Evolutionary conservation across 2,113 vertebrate genomes (phyloP).

Genomic region (Antennarius striatus): DNA sequence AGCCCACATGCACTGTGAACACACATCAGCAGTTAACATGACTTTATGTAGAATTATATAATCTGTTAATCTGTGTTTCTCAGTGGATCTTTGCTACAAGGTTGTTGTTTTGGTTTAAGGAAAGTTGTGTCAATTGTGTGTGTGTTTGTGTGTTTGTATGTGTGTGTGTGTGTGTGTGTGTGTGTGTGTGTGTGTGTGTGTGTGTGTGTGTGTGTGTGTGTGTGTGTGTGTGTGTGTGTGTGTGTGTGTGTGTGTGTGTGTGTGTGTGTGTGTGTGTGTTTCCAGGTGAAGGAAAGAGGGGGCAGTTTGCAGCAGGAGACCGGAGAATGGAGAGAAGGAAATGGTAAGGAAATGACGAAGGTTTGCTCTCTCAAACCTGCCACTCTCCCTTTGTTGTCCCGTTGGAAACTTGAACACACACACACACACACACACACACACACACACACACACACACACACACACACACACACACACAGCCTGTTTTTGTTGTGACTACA

Average conservation of each 20-base stretch:
- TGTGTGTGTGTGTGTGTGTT: slow-evolving; percentile 30
- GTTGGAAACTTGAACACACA: slow-evolving; percentile 56
- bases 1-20: background rate
- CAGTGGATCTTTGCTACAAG: too few relatives aligned
- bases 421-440: slow-evolving; percentile 18
- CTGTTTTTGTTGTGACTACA: slow-evolving; percentile 59
- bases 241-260: background rate
- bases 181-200: slow-evolving; percentile 10
- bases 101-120: too few relatives aligned
- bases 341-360: slow-evolving; percentile 79
- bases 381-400: slow-evolving; percentile 64
- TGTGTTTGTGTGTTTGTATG: slow-evolving; percentile 1
- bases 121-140: background rate
- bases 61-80: too few relatives aligned
- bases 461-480: slow-evolving; percentile 14
- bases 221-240: slow-evolving; percentile 29
- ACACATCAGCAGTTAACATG: background rate
- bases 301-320: slow-evolving; percentile 58
- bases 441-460: slow-evolving; percentile 27
- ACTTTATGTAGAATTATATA: background rate
- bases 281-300: slow-evolving; percentile 69
- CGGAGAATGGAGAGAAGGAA: slow-evolving; percentile 76
- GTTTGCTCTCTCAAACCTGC: slow-evolving; percentile 60
- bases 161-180: slow-evolving; percentile 21
- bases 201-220: slow-evolving; percentile 7